Base-by-base conservation (phyloP, 2,113 vertebrate species). In the Oncorhynchus mykiss region DNA sequence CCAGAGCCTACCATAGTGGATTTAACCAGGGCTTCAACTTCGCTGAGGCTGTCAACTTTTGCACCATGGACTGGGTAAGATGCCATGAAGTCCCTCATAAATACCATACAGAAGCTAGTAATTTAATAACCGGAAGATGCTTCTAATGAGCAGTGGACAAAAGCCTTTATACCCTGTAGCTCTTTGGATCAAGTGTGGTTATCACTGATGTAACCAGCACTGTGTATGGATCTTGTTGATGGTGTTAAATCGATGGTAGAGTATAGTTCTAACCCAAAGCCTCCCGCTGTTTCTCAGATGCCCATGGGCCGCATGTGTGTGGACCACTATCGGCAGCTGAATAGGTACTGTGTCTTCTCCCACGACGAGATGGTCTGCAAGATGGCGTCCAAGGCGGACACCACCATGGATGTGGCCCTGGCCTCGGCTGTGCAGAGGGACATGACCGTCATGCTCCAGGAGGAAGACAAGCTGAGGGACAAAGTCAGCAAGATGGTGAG, bases 1-100 rank as follows among this genome's bases (percentile, higher is more conserved):
- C 98, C 25, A 94, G 98, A 92, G 96, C 98, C 70, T 99, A 99
- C 83, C 98, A 99, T 91, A 99, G 98, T n/a, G 98, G 98, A 73
- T 99, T 99, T 90, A 99, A 99, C 88, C 98, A 99, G 87, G 98
- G 98, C 39, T 99, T 99, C 89, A 99, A 99, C 93, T 99, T 99
- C 82, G 98, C 98, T 39, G 98, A 99, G 85, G 98, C 98, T 8
- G 98, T 99, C 73, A 99, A 99, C 90, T 99, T 99, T 90, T 99
- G 98, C 88, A 99, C 97, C 5, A 95, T 96, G 74, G 98, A 99
- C 66, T 99, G 98, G 98, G 98, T 99, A 93, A 59, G 80, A 78
- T 29, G 18, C 27, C 65, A 8, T n/a, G 16, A 68, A 62, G 13
- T 11, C 6, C 31, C 16, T 5, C 6, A 18, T 45, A 31, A 20